phyloP scores from a whole-genome alignment of 2,797 vertebrate genomes.

The Gallirallus australis region DNA sequence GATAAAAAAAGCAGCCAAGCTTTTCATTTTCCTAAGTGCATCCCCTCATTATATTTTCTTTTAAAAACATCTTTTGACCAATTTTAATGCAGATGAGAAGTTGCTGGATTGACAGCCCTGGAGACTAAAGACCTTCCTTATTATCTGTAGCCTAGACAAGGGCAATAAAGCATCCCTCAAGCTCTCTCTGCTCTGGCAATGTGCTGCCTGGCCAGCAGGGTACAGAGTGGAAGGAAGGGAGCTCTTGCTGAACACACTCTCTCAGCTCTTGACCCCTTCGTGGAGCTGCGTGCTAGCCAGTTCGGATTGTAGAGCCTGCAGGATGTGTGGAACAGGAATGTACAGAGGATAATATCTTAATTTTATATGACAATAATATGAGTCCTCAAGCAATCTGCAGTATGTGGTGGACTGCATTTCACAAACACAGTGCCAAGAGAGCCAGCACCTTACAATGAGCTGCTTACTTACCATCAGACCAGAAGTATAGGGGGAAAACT shows the following conservation, averaged over 20 bases:
- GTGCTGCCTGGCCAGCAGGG: neutral
- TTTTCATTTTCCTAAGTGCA: slow-evolving; percentile 61
- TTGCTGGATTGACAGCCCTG: neutral
- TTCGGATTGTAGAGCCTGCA: neutral
- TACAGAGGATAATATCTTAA: neutral
- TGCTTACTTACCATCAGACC: neutral
- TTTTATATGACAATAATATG: neutral
- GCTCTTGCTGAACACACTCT: neutral
- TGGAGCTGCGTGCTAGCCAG: neutral
- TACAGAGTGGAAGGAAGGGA: neutral
- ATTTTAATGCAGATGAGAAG: slow-evolving; percentile 64
- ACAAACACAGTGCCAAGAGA: neutral
- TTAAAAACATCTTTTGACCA: slow-evolving; percentile 60
- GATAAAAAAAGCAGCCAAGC: slow-evolving; percentile 62
- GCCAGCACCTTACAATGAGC: neutral
- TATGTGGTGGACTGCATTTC: neutral
- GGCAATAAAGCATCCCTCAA: slow-evolving; percentile 15
- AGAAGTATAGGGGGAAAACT: neutral
- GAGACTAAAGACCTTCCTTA: slow-evolving; percentile 39
- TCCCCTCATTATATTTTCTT: slow-evolving; percentile 61
- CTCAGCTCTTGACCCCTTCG: neutral
- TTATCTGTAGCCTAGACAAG: slow-evolving; percentile 34
- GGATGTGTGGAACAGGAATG: neutral
- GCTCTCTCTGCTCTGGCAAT: neutral
- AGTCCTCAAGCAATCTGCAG: neutral